These are phyloP conservation scores for Drosophila maculinotata DNA, from an alignment of 2,888 invertebrate genomes.

Conservation along the genomic window DNA sequence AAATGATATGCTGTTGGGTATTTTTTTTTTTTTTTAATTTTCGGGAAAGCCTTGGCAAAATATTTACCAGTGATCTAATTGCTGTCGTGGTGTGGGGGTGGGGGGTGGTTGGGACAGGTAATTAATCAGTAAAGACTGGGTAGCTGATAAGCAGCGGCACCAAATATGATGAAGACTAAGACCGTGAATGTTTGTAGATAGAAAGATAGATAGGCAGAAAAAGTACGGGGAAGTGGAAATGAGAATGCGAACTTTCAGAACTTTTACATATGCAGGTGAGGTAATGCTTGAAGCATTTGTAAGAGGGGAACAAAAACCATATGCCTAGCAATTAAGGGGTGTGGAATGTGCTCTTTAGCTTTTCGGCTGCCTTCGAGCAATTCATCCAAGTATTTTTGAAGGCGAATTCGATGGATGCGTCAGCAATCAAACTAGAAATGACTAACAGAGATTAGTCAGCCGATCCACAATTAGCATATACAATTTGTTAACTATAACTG, in stretches of 20 bases:
- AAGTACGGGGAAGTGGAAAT: not conserved
- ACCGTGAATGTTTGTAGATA: slow-evolving; percentile 12
- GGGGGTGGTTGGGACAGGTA: not conserved
- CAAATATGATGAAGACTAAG: slow-evolving; percentile 10
- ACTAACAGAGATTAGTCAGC: slow-evolving; percentile 45
- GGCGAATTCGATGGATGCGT: slow-evolving; percentile 28
- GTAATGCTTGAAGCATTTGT: slow-evolving; percentile 2
- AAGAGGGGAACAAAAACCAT: slow-evolving; percentile 13
- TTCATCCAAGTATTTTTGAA: slow-evolving; percentile 4
- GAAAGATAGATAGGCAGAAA: not conserved
- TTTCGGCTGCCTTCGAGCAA: too few relatives aligned
- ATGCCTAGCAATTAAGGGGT: slow-evolving; percentile 2
- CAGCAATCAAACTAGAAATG: slow-evolving; percentile 20
- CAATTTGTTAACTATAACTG: not conserved
- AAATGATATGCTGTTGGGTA: slow-evolving; percentile 16
- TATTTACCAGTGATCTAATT: slow-evolving; percentile 43
- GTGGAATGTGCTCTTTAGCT: slow-evolving; percentile 5
- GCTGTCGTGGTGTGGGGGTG: not conserved
- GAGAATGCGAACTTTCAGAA: not conserved
- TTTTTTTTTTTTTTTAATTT: slow-evolving; percentile 1
- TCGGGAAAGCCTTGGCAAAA: slow-evolving; percentile 32
- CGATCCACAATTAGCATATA: slow-evolving; percentile 1
- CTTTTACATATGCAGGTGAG: slow-evolving; percentile 11
- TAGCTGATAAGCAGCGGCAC: slow-evolving; percentile 34
- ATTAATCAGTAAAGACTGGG: slow-evolving; percentile 43